Percentiles rank a stretch among this genome's conserved stretches.
These are phyloP conservation scores for Charaxes varanes DNA, from an alignment of 1,140 invertebrate genomes.

Conservation along the genomic window DNA sequence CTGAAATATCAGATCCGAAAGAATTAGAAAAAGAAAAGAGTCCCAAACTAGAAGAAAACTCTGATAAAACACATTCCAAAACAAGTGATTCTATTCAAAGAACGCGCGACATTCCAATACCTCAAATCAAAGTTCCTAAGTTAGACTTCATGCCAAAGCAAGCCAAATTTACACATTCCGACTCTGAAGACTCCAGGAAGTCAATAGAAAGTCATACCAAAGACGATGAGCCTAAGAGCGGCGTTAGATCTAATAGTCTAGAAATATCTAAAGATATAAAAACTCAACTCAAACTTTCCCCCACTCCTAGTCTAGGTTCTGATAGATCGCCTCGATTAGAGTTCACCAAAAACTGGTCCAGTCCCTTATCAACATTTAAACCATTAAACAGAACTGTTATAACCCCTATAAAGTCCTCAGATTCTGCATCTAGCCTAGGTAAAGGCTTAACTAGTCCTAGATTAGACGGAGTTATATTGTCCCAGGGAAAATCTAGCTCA, in stretches of 20 bases:
- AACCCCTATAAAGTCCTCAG: conserved; percentile 44
- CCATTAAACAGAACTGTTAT: conserved; percentile 42
- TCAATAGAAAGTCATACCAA: too few species aligned
- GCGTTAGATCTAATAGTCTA: conserved; percentile 40
- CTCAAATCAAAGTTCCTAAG: conserved; percentile 63
- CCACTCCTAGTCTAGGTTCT: conserved; percentile 41
- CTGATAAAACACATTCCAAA: conserved; percentile 39
- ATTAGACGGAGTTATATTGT: conserved; percentile 60
- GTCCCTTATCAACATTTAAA: conserved; percentile 53
- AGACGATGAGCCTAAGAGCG: conserved; percentile 45
- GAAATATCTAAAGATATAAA: conserved; percentile 40
- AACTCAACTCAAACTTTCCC: conserved; percentile 42
- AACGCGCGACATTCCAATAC: conserved; percentile 41
- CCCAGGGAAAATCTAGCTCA: conserved; percentile 58
- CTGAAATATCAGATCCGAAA: conserved; percentile 18
- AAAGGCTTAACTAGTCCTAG: conserved; percentile 53
- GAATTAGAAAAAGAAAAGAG: conserved; percentile 31
- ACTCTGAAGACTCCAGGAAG: conserved; percentile 52
- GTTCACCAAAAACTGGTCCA: conserved; percentile 47
- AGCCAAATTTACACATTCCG: conserved; percentile 36
- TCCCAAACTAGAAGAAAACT: conserved; percentile 26
- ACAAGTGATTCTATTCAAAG: conserved; percentile 31
- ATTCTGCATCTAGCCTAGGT: conserved; percentile 43
- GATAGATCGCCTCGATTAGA: conserved; percentile 53
- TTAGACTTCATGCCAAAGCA: conserved; percentile 43